Conservation (phyloP, 2,113 vertebrate genomes). For the Microcebus tavaratra region DNA sequence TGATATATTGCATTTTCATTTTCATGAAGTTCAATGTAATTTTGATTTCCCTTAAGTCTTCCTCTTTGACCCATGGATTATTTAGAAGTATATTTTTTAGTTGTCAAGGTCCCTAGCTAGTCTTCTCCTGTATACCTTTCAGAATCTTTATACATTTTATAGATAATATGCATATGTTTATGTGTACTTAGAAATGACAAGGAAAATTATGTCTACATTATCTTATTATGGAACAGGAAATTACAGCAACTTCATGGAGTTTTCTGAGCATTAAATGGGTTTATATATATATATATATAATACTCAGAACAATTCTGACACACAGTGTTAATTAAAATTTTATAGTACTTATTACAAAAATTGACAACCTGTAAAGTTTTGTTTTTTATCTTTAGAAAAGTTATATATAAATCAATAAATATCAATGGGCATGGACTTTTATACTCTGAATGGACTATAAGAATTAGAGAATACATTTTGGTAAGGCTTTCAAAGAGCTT, state of each 20-base stretch:
- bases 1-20: no score
- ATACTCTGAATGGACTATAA: neutral
- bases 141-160: neutral
- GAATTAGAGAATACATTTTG: neutral
- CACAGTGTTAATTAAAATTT: neutral
- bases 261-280: neutral
- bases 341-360: neutral
- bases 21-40: no score
- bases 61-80: no score
- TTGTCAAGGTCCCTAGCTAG: neutral
- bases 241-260: neutral
- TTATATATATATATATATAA: neutral
- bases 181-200: neutral
- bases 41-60: no score
- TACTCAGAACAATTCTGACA: neutral
- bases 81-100: no score
- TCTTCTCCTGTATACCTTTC: neutral
- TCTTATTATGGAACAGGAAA: neutral
- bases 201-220: neutral
- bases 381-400: neutral
- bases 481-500: neutral
- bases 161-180: neutral
- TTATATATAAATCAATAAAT: neutral
- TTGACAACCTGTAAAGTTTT: neutral
- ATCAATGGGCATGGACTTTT: neutral